Conservation (phyloP, 2,113 vertebrate genomes). For the Diphyllodes magnificus region DNA sequence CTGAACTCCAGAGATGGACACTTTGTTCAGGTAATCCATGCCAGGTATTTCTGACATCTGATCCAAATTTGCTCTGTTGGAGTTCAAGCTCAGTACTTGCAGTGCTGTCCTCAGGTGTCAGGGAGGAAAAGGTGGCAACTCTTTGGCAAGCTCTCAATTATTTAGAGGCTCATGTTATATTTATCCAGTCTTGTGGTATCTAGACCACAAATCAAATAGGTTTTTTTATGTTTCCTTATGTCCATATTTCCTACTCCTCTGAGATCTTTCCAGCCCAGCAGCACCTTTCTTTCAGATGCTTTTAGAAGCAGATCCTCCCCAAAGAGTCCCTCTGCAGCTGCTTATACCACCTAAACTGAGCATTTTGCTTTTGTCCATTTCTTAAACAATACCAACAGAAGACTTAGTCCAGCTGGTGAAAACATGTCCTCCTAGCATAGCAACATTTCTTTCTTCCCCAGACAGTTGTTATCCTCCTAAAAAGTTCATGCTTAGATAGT, state of each 20-base stretch:
- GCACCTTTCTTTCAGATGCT: background rate
- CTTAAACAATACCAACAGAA: background rate
- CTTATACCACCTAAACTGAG: background rate
- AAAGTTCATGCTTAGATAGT: background rate
- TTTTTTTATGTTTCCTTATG: fast-evolving
- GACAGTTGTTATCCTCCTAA: background rate
- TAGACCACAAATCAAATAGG: background rate
- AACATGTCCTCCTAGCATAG: background rate
- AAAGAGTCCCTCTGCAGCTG: background rate
- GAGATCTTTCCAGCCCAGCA: background rate
- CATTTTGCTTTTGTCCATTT: background rate
- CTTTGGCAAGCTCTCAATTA: background rate
- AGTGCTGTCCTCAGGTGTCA: background rate
- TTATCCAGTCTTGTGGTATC: background rate
- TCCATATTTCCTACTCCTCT: background rate
- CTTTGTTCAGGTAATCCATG: background rate
- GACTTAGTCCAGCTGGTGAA: background rate
- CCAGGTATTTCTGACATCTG: background rate
- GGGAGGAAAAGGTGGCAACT: background rate
- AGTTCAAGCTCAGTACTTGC: background rate
- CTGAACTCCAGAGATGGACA: background rate
- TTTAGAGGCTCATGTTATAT: background rate
- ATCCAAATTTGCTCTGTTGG: background rate
- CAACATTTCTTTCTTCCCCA: background rate
- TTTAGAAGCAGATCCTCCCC: background rate